Evolutionary conservation across 2,113 vertebrate genomes (phyloP).

Genomic region (Myrmophylax atrothorax): DNA sequence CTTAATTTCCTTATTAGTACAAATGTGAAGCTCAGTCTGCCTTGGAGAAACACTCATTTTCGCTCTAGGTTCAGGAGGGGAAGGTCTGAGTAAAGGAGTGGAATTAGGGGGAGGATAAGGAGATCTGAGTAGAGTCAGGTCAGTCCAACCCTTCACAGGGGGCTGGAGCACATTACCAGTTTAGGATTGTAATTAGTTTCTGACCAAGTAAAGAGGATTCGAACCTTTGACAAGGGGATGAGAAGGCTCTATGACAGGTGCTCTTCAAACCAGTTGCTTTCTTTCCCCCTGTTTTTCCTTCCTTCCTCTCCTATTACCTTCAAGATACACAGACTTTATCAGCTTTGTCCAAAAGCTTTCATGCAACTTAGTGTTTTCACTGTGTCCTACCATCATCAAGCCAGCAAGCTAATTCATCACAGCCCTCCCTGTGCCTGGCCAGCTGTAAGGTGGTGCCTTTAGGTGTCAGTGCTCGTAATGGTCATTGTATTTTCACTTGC

Average conservation of each 20-base stretch:
- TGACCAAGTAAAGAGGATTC: not conserved
- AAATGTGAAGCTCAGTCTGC: not conserved
- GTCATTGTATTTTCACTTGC: not conserved
- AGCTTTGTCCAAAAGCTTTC: not conserved
- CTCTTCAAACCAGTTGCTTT: not conserved
- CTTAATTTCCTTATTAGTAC: not conserved
- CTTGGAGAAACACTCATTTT: not conserved
- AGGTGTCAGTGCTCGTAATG: not conserved
- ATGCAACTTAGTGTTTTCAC: not conserved
- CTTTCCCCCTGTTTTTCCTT: not conserved
- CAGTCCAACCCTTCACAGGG: not conserved
- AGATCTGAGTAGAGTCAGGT: not conserved
- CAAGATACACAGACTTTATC: not conserved
- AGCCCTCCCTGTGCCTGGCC: not conserved
- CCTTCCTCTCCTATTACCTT: not conserved
- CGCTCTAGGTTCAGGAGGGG: not conserved
- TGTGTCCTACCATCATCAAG: not conserved
- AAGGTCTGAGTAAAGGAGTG: not conserved
- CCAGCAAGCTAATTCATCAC: constrained; percentile 2
- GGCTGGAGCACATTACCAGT: not conserved
- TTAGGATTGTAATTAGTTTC: not conserved
- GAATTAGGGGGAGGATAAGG: not conserved
- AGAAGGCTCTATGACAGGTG: not conserved
- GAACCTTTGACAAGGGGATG: not conserved
- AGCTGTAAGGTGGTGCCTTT: not conserved